Base-by-base conservation (phyloP, 2,888 invertebrate species). In the Bellardia bayeri region DNA sequence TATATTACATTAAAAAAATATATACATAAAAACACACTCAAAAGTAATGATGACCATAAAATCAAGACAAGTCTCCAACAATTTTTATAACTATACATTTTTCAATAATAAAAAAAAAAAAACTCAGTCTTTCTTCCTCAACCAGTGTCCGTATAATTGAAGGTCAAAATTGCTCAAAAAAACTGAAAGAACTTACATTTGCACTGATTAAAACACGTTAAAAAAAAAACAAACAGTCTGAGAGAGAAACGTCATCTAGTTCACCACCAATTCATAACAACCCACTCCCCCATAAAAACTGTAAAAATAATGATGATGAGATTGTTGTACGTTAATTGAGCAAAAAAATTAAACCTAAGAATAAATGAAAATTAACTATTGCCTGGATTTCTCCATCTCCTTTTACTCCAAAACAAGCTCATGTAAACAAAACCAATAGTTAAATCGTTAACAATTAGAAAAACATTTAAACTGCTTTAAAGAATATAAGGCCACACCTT, bases 361-460 rank as follows among this genome's bases (percentile, higher is more conserved):
- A 30, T 37, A 69, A 71, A 86, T 63, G 33, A 80, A 84, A 72
- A 78, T 74, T 63, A 81, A 78, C 69, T 58, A 69, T 78, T 63
- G 40, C n/a, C 56, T 56, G 30, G 69, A 56, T 49, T 68, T 75
- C 37, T 13, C 37, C 33, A 33, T 33, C 16, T 49, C 11, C 37
- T 45, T 4, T 16, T 45, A 33, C 37, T 14, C 61, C 13, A 30
- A 58, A 66, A 63, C 9, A 61, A 45, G 45, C 11, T 11, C n/a
- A 66, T 37, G 54, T 63, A 71, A 87, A 71, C 76, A 88, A 58
- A 85, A 85, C 63, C 69, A 81, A 80, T 72, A 54, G 75, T 58
- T 79, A 85, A 87, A 87, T 79, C 79, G 87, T 79, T 87, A 85
- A 85, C 87, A 87, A 87, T 87, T 85, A 87, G 85, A 85, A 82